phyloP scores from a whole-genome alignment of 2,888 invertebrate species.

The Halictus quadricinctus region DNA sequence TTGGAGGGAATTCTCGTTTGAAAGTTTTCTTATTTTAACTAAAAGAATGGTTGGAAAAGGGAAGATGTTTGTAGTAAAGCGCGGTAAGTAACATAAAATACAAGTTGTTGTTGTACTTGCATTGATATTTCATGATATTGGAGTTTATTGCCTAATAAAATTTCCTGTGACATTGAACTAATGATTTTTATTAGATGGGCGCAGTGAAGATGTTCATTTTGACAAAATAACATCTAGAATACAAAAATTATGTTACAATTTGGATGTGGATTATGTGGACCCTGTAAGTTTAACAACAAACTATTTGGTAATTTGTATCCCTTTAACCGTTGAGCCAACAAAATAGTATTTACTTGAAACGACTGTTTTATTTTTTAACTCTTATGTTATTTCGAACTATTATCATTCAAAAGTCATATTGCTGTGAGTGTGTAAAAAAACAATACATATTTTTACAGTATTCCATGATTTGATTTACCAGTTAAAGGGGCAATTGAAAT shows the following conservation, averaged over 20 bases:
- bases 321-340: background rate
- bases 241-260: constrained; percentile 96
- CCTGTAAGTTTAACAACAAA: constrained; percentile 86
- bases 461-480: background rate
- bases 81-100: constrained; percentile 49
- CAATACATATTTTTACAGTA: constrained; percentile 40
- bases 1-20: background rate
- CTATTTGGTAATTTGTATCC: background rate
- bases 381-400: background rate
- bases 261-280: constrained; percentile 98
- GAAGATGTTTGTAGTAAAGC: constrained; percentile 82
- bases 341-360: background rate
- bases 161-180: background rate
- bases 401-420: background rate
- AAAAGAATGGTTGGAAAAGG: constrained; percentile 70
- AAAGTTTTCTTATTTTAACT: background rate
- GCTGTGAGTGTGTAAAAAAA: background rate
- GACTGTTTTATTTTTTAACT: background rate
- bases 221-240: constrained; percentile 99
- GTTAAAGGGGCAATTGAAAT: background rate
- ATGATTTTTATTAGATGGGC: constrained; percentile 85
- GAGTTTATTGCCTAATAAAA: background rate
- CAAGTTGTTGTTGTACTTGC: constrained; percentile 9
- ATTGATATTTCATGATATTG: background rate
- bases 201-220: constrained; percentile 95